Base-by-base conservation (phyloP, 2,113 vertebrate genomes). In the Miniopterus natalensis region DNA sequence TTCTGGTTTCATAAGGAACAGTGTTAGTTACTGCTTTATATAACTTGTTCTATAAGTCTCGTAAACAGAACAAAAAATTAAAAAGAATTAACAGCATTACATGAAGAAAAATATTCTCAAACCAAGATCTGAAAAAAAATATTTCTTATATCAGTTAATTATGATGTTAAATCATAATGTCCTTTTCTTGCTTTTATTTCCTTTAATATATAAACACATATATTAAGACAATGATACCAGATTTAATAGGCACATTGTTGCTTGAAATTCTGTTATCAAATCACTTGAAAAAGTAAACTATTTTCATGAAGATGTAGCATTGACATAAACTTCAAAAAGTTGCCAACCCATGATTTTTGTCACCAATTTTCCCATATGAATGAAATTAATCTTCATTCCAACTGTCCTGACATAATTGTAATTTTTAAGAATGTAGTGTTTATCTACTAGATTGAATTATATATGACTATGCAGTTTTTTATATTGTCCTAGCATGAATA, bases 1-100 rank as follows among this genome's bases (percentile, higher is more conserved):
- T 90, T 80, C 49, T 91, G 83, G 47, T 63, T 94, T 91, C 9
- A 57, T 80, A 90, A 84, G 45, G 36, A 45, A 95, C 68, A 73
- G 7, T 68, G 18, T 83, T 73, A 86, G 57, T 61, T 57, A 49
- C 21, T 57, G 31, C 23, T 42, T 42, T 45, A 42, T 23, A 29
- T 36, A 55, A 55, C 15, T 68, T 79, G 92, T 84, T 42, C 9
- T 36, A 1, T 75, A 75, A 77, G 51, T 74, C 27, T 65, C 75
- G 80, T 65, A 57, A 94, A 78, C 31, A 80, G 71, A 91, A 81
- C 5, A 23, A 31, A 51, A 51, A 86, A 85, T 63, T 1, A 21
- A 75, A 80, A 83, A 42, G 18, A 88, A 83, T 42, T n/a, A 88
- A 95, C 17, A 88, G 51, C 21, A 63, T 90, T 73, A 63, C 5